Conservation (phyloP, 2,888 invertebrate species). For the Tridacna crocea region DNA sequence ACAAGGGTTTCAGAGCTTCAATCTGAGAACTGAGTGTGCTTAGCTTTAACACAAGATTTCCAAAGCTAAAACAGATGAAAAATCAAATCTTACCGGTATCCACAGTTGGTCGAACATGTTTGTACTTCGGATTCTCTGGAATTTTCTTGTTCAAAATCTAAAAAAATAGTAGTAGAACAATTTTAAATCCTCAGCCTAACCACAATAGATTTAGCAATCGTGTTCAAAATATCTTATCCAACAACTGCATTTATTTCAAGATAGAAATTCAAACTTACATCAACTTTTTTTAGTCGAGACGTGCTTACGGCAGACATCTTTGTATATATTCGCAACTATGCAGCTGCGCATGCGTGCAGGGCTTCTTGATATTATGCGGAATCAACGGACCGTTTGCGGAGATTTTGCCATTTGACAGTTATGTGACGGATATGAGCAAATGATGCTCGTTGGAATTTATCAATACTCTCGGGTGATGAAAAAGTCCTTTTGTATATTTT, state of each 20-base stretch:
- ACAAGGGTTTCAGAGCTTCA: too few species aligned
- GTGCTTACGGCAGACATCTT: slow-evolving; percentile 80
- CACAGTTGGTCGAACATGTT: slow-evolving; percentile 81
- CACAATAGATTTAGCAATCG: background rate
- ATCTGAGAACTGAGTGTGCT: too few species aligned
- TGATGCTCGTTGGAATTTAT: background rate
- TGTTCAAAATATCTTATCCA: background rate
- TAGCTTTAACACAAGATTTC: too few species aligned
- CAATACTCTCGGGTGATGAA: too few species aligned
- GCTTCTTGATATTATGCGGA: slow-evolving; percentile 8
- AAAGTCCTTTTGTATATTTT: background rate
- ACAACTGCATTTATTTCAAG: too few species aligned
- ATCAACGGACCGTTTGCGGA: background rate
- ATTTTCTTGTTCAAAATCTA: slow-evolving; percentile 81
- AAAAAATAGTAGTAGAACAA: slow-evolving; percentile 51
- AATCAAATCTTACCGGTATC: slow-evolving; percentile 80
- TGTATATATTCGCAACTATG: slow-evolving; percentile 65
- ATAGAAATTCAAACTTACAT: slow-evolving; percentile 70
- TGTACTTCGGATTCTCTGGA: slow-evolving; percentile 83
- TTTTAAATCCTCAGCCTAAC: background rate
- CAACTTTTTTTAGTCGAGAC: slow-evolving; percentile 70
- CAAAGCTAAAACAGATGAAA: background rate
- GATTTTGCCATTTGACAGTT: background rate
- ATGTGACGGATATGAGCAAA: background rate
- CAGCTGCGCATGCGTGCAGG: slow-evolving; percentile 34